Percentiles rank a stretch among this genome's conserved stretches.
Conservation (phyloP, 2,888 invertebrate genomes). For the Nezara viridula region DNA sequence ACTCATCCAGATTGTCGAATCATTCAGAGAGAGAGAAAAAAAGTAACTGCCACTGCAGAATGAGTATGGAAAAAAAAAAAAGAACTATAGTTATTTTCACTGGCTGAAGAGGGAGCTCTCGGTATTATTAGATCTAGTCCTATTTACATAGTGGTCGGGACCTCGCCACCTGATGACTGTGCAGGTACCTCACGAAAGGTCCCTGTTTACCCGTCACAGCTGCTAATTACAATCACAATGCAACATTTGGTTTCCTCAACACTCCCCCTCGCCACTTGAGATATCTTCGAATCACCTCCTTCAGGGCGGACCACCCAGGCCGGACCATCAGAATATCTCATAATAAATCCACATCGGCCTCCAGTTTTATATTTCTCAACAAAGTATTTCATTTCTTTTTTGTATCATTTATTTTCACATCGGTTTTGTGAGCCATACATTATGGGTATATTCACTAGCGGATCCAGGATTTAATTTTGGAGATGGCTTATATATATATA, state of each 20-base stretch:
- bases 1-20: constrained; percentile 8
- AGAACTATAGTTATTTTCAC: constrained; percentile 32
- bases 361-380: background rate
- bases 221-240: constrained; percentile 36
- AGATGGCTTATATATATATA: no score
- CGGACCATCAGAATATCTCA: background rate
- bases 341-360: background rate
- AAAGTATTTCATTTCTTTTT: background rate
- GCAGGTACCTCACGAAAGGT: constrained; percentile 33
- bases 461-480: no score
- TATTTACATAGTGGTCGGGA: constrained; percentile 31
- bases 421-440: no score
- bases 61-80: constrained; percentile 19
- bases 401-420: no score
- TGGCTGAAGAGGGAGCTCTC: constrained; percentile 22
- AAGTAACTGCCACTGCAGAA: constrained; percentile 6
- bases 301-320: constrained; percentile 7
- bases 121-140: constrained; percentile 32
- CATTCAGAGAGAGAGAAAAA: background rate
- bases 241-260: constrained; percentile 40
- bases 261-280: background rate
- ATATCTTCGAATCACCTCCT: background rate
- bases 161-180: constrained; percentile 40
- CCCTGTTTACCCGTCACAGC: constrained; percentile 41
- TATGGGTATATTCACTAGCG: no score